Base-by-base conservation (phyloP, 2,797 vertebrate species). In the Arvicola amphibius region DNA sequence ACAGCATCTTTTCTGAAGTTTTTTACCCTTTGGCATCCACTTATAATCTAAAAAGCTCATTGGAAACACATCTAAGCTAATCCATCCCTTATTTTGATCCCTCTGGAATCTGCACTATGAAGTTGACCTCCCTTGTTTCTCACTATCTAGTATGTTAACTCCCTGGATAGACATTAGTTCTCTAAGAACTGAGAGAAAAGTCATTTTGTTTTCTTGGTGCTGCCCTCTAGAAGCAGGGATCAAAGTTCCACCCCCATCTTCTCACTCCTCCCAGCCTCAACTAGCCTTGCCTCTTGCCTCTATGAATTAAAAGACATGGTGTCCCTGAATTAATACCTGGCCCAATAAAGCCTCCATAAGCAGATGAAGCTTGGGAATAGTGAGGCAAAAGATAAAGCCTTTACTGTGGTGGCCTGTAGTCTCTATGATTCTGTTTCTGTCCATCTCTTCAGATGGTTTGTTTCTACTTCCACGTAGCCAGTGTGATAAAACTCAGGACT, bases 11-110 rank as follows among this genome's bases (percentile, higher is more conserved):
- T 67, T 80, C 67, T 89, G 27, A 76, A 79, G 93, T 79, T 46
- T 85, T 95, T 76, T 95, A 77, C 80, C 67, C 79, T 95, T 93
- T 92, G 23, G 29, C 34, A 40, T 88, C 86, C 51, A 48, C 12
- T 61, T 87, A 76, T 74, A 74, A 85, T 73, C 79, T 87, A 53
- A 94, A 67, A 94, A n/a, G 37, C 16, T 40, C 85, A 88, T 40
- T 65, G 59, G 63, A 97, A 94, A 94, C 40, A 95, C 88, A 80
- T 85, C 85, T 29, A 91, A 61, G 91, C 63, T 83, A 61, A 73
- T 91, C 76, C 83, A 59, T 76, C 43, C 32, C 27, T 97, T 88
- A 79, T 86, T 65, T 76, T 79, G 32, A 91, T 73, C 94, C 34
- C 65, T 94, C 76, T 90, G 65, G 59, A 91, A 94, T 85, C 96